Evolutionary conservation across 2,113 vertebrate species (phyloP), one percentile per base, ranked within the genome.

Genomic region (Hiodon tergisus): DNA sequence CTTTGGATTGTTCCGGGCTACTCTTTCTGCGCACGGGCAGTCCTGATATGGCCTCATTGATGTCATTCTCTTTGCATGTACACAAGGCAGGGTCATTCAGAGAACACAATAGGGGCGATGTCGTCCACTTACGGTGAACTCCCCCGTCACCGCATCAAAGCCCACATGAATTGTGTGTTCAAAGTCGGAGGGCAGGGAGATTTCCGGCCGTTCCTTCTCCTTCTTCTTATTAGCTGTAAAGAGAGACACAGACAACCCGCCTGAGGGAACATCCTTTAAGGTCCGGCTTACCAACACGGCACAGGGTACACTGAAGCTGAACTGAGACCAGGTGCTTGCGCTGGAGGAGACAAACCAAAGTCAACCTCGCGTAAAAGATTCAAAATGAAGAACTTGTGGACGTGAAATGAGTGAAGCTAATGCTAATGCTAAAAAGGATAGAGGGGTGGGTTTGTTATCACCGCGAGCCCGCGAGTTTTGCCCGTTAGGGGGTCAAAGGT

Each of bases 131-230:
- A 99, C 97, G 78, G 97, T 99, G 91, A 99, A 98, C 86, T 99
- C 97, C 88, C 97, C 97, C 47, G 97, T 99, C 84, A 98, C 94
- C 0, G 97, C 96, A 81, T 98, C 96, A 83, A 99, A 99, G 84
- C 97, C 97, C 66, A 98, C 97, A 62, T 99, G 97, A 87, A 98
- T 98, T 61, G 97, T 99, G 87, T 99, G 97, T 80, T 99, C 97
- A 82, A 99, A 99, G 91, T 99, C 97, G 77, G 97, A 99, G 71
- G 97, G 97, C 79, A 99, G 95, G 81, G 97, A 99, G 83, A 99
- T 98, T 90, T 98, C 97, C 16, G 97, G 97, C 79, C 97, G 94
- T 62, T 99, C 97, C 84, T 98, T 98, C 88, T 99, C 97, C 83
- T 98, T 99, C 93, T 99, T 99, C 93, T 99, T 99, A 89, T 98